Evolutionary conservation across 2,888 invertebrate species (phyloP), one percentile per base, ranked within the genome.

Genomic region (Sussaba pulchella): DNA sequence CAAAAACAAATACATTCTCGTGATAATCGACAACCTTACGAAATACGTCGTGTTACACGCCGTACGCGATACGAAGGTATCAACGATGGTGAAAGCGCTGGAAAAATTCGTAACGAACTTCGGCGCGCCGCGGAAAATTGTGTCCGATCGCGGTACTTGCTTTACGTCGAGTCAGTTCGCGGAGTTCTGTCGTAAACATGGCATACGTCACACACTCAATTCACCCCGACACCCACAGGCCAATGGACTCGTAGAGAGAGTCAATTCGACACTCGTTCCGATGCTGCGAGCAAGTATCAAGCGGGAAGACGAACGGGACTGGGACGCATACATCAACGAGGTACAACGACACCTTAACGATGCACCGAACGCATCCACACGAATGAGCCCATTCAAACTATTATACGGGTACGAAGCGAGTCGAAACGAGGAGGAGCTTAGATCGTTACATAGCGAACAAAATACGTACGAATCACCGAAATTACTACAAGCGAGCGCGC

Each of bases 161-260:
- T n/a, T n/a, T n/a, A n/a, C n/a, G n/a, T n/a, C n/a, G n/a, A n/a
- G n/a, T n/a, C n/a, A n/a, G n/a, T n/a, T n/a, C n/a, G n/a, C n/a
- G n/a, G 50, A 77, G n/a, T 84, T 82, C 21, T 85, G 84, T 39
- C 12, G 52, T 2, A 24, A 8, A 0, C 75, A 78, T 17, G 83
- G 84, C 0, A 78, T 82, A 3, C 82, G 1, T 43, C 77, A 12
- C 10, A 78, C 63, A 0, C 59, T 84, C 3, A 85, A 66, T 17
- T 78, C 82, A 0, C 70, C 77, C 0, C n/a, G 82, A 14, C 82
- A 83, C 61, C 85, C 85, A 0, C 85, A 84, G 61, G 86, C 82
- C 0, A 85, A 86, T 31, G 83, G 85, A 0, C 69, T 81, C 39
- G 81, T 75, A 0, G 78, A 78, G 19, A 47, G 79, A 0, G 12